Evolutionary conservation across 2,888 invertebrate species (phyloP).

Genomic region (Lobophora halterata): DNA sequence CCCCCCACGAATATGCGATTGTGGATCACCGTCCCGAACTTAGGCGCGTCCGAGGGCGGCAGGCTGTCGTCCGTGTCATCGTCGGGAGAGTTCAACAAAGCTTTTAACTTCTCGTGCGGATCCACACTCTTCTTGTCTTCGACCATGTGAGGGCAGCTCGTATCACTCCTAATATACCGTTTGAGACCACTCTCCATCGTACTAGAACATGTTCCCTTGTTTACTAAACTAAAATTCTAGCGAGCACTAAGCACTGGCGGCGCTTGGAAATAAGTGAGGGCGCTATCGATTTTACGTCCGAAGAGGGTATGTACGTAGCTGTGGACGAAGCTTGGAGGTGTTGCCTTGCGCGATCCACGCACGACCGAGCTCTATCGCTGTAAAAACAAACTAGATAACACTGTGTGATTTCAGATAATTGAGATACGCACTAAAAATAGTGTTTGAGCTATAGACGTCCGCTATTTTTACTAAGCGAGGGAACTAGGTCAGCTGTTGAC

Average conservation of each 20-base stretch:
- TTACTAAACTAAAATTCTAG: slow-evolving; percentile 72
- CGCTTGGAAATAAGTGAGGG: slow-evolving; percentile 53
- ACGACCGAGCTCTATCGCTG: slow-evolving; percentile 31
- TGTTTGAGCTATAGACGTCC: slow-evolving; percentile 74
- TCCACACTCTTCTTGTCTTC: slow-evolving; percentile 69
- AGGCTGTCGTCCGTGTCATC: slow-evolving; percentile 70
- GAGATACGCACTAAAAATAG: slow-evolving; percentile 76
- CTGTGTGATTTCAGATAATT: slow-evolving; percentile 62
- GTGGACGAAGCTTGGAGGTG: slow-evolving; percentile 30
- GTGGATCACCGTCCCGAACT: slow-evolving; percentile 92
- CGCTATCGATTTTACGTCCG: slow-evolving; percentile 47
- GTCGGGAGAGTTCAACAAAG: slow-evolving; percentile 67
- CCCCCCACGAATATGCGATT: slow-evolving; percentile 98
- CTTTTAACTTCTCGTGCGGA: slow-evolving; percentile 74
- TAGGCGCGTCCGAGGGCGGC: slow-evolving; percentile 75
- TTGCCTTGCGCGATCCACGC: slow-evolving; percentile 55
- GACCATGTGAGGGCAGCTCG: slow-evolving; percentile 75
- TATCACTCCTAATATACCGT: slow-evolving; percentile 72
- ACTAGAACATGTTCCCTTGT: slow-evolving; percentile 72
- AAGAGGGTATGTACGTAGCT: slow-evolving; percentile 40
- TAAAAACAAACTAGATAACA: slow-evolving; percentile 49
- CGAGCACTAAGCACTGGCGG: slow-evolving; percentile 62
- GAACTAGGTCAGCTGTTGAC: slow-evolving; percentile 70
- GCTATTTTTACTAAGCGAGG: slow-evolving; percentile 76
- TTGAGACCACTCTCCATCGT: slow-evolving; percentile 68